Evolutionary conservation across 2,888 invertebrate genomes (phyloP).

Genomic region (Pollenia amentaria): DNA sequence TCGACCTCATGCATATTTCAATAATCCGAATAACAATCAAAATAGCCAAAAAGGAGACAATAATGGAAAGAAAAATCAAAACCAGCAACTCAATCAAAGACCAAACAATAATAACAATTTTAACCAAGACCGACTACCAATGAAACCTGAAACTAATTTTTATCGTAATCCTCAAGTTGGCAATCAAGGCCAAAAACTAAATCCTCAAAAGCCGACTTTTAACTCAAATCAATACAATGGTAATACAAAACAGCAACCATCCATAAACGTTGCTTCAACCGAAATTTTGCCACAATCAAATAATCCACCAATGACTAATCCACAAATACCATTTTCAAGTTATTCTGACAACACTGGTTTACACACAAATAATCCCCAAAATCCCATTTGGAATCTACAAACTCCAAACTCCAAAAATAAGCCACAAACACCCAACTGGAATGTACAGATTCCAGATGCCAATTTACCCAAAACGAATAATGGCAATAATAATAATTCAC

Average conservation of each 20-base stretch:
- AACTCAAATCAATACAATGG: conserved; percentile 7
- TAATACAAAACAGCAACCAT: background rate
- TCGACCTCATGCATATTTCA: background rate
- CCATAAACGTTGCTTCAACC: too few species aligned
- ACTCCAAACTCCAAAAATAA: conserved; percentile 3
- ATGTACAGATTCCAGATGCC: conserved; percentile 5
- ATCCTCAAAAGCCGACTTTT: background rate
- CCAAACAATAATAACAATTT: background rate
- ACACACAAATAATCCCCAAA: conserved; percentile 16
- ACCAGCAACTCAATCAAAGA: background rate
- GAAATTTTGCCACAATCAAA: background rate
- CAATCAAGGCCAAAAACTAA: background rate
- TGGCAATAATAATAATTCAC: background rate
- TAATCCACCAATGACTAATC: background rate
- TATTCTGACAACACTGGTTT: background rate
- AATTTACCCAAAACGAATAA: background rate
- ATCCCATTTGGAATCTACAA: conserved; percentile 21
- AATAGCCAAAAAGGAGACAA: too few species aligned
- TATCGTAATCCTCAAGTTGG: background rate
- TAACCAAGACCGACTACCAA: background rate
- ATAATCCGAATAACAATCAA: background rate
- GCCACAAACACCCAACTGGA: conserved; percentile 5
- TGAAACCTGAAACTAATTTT: background rate
- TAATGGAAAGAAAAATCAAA: too few species aligned
- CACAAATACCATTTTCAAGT: background rate